Evolutionary conservation across 2,888 invertebrate species (phyloP), one percentile per base, ranked within the genome.

Genomic region (Ferrisia virgata): DNA sequence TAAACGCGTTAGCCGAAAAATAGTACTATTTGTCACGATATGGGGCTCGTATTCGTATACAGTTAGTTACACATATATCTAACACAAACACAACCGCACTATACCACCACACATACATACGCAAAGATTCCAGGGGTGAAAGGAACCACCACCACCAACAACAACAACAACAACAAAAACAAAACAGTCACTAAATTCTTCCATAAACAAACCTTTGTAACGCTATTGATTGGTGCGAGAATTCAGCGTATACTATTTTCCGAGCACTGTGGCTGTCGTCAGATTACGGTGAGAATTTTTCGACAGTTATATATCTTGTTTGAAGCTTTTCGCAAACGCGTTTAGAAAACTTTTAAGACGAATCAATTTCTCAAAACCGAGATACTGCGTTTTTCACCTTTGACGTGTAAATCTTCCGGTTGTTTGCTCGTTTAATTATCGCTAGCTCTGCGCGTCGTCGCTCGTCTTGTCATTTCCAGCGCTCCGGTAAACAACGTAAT

Each of bases 21-120:
- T 81, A 81, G 58, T 81, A 81, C 81, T 8, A 81, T 81, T 81
- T 81, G 81, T 81, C 81, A 81, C 81, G 81, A 81, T 53, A 81
- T 53, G 33, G 47, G 31, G 81, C 28, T 25, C 43, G 79, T 28
- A 28, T n/a, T 25, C 25, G 4, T 40, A n/a, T 28, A 33, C 72
- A 36, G 5, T 3, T 18, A 5, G 58, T 58, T 15, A 11, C 11
- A 39, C 11, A 8, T 5, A 11, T 39, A 39, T 8, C 39, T 39
- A 8, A 39, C 39, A 5, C 39, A 8, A 39, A 39, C 39, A 39
- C 28, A 64, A 64, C 25, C 25, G 13, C 64, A 13, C 64, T n/a
- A 11, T 15, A 13, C 13, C 43, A 11, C 18, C 18, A 2, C 18
- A n/a, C n/a, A n/a, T n/a, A n/a, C 47, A 18, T 18, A n/a, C 18